A percentile compares a stretch with the other conserved stretches of the same genome.
These are phyloP conservation scores for Listronotus oregonensis DNA, from an alignment of 1,140 invertebrate genomes.

Conservation along the genomic window DNA sequence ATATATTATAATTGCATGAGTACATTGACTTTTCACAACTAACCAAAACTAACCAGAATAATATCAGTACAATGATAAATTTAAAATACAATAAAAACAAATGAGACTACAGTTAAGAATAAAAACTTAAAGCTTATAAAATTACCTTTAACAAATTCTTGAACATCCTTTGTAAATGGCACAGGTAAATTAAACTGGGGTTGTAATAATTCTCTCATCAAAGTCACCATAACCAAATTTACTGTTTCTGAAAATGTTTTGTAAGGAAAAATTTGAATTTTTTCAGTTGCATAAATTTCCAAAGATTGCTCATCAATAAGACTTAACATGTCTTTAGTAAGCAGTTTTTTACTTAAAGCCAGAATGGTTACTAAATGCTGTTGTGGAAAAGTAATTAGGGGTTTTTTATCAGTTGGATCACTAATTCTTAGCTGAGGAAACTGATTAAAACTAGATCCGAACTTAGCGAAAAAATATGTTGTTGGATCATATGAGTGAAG, in stretches of 20 bases:
- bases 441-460: conserved; percentile 91
- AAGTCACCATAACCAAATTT: conserved; percentile 89
- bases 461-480: conserved; percentile 88
- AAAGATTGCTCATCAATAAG: conserved; percentile 83
- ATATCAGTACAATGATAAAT: too few species aligned
- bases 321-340: conserved; percentile 82
- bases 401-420: conserved; percentile 61
- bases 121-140: too few species aligned
- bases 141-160: conserved; percentile 77
- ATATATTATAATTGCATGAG: too few species aligned
- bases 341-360: conserved; percentile 81
- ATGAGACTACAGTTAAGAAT: too few species aligned
- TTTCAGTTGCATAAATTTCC: conserved; percentile 66
- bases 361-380: conserved; percentile 79
- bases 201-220: conserved; percentile 89
- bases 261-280: conserved; percentile 80
- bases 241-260: conserved; percentile 93
- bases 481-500: conserved; percentile 77
- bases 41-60: too few species aligned
- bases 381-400: conserved; percentile 69
- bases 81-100: too few species aligned
- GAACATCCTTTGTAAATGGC: conserved; percentile 92
- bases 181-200: conserved; percentile 86
- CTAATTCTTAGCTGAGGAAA: conserved; percentile 78
- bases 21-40: too few species aligned